These are phyloP conservation scores for Eupithecia exiguata DNA, from an alignment of 2,888 invertebrate species.

Conservation along the genomic window DNA sequence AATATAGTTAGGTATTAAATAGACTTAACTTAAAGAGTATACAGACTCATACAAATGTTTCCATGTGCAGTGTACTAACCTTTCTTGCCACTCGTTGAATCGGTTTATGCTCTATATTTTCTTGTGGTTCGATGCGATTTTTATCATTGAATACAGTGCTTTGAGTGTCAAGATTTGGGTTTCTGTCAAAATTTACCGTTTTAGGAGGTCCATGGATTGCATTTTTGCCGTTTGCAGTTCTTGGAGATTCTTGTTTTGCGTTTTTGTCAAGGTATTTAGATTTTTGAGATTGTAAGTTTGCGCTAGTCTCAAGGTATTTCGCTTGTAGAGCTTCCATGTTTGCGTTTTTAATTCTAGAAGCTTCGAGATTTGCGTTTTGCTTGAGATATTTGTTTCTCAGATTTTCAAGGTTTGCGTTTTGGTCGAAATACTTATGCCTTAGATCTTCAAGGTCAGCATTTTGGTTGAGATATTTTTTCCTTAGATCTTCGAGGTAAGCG, in stretches of 20 bases:
- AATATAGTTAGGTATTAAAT: too few species aligned
- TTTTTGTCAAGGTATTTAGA: conserved; percentile 1
- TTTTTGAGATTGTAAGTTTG: not conserved
- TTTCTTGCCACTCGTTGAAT: conserved; percentile 4
- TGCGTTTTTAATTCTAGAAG: not conserved
- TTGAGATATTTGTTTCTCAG: not conserved
- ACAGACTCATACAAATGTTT: too few species aligned
- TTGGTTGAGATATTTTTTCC: not conserved
- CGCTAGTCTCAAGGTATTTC: not conserved
- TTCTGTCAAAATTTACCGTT: not conserved
- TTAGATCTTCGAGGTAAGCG: not conserved
- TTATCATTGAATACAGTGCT: not conserved
- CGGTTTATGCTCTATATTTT: not conserved
- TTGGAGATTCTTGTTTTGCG: not conserved
- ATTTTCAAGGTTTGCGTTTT: not conserved
- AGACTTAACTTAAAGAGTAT: too few species aligned
- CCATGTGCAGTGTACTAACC: not conserved
- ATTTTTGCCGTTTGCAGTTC: not conserved
- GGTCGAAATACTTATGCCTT: not conserved
- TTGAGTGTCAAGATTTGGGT: not conserved
- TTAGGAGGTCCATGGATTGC: not conserved
- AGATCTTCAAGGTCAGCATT: not conserved
- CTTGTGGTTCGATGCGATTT: conserved; percentile 4
- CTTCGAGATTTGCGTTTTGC: not conserved
- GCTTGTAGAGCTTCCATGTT: not conserved